Base-by-base conservation (phyloP, 2,113 vertebrate species). In the Trochalopteron elliotii region DNA sequence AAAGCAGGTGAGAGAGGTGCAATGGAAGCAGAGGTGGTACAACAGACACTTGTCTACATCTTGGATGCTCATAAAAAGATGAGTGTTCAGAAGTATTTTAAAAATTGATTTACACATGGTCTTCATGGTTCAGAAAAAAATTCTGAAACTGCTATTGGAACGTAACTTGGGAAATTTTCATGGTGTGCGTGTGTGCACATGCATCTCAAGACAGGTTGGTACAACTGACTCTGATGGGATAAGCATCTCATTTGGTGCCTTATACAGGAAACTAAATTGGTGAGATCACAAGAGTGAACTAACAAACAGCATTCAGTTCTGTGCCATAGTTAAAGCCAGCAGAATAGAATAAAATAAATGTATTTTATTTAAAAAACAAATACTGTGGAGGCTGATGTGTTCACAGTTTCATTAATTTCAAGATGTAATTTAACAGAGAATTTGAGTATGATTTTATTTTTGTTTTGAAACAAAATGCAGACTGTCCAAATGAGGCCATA, bases 171-270 rank as follows among this genome's bases (percentile, higher is more conserved):
- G 39, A 80, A 82, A 16, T 33, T 28, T 9, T 39, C 5, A 61
- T 3, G 27, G 4, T 23, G 7, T 40, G 4, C 21, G 14, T 35
- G 9, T 20, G 9, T 7, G 25, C 15, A 5, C 6, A 1, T 9
- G 10, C 17, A 24, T 69, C 72, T 91, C 40, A 40, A 53, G 44
- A 50, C 6, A 87, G 30, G 13, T 22, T 89, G 47, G 37, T 84
- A 70, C 83, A 93, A 95, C 88, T 25, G 19, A 12, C 25, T 88
- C 31, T 83, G 68, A 56, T 2, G 5, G 31, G 11, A 6, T 59
- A 6, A 92, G 19, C 3, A 2, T 71, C 35, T 87, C 30, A n/a
- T 86, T 89, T 91, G 5, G 40, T 64, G 40, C 22, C 7, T 87
- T 55, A 42, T 49, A 60, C 31, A 60, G 37, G 37, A 92, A 92